phyloP scores from a whole-genome alignment of 2,797 vertebrate genomes.

The Hephaestus fuliginosus region DNA sequence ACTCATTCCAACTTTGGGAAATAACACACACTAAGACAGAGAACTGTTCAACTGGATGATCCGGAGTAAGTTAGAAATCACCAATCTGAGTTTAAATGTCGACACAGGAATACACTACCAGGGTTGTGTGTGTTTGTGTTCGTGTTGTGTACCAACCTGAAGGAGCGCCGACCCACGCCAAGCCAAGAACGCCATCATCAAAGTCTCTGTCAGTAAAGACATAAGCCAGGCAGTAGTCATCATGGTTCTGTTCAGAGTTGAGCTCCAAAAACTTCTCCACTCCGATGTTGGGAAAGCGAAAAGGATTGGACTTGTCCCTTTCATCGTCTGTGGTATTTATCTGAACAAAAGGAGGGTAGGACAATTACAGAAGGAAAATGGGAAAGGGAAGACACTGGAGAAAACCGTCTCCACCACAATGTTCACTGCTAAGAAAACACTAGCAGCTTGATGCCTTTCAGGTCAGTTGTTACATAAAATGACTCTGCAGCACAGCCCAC shows the following conservation, averaged over 20 bases:
- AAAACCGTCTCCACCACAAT: neutral
- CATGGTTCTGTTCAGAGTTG: conserved; percentile 98
- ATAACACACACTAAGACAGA: neutral
- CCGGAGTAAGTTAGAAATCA: neutral
- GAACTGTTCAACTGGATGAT: neutral
- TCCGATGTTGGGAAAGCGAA: conserved; percentile 96
- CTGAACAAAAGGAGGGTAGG: conserved; percentile 73
- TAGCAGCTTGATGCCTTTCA: neutral
- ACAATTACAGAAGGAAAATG: neutral
- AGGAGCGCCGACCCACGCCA: conserved; percentile 98
- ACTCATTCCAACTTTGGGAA: conserved; percentile 1
- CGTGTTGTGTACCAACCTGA: conserved; percentile 85
- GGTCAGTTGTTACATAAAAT: conserved; percentile 14
- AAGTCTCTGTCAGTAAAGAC: conserved; percentile 98
- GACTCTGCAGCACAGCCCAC: conserved; percentile 13
- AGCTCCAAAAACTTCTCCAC: conserved; percentile 99
- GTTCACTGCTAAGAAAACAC: conserved; percentile 6
- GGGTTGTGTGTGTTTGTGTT: neutral
- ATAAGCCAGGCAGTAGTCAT: conserved; percentile 98
- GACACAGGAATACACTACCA: neutral
- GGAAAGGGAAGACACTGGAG: neutral
- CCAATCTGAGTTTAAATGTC: neutral
- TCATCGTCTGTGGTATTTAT: conserved; percentile 92
- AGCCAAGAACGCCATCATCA: conserved; percentile 96
- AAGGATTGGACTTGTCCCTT: conserved; percentile 91